Conservation (phyloP, 2,113 vertebrate genomes). For the human (Homo sapiens) region GRCh38 chr20:14401501-14402000, state of each 20-base stretch:
- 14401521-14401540: not conserved
- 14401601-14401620: slow-evolving; percentile 2
- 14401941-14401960: slow-evolving; percentile 74
- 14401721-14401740: not conserved
- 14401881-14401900: slow-evolving; percentile 73
- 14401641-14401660: slow-evolving; percentile 1
- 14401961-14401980: slow-evolving; percentile 68
- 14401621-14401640: slow-evolving; percentile 17
- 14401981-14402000: slow-evolving; percentile 77
- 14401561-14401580: not conserved
- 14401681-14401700: slow-evolving; percentile 33
- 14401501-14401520: slow-evolving; percentile 26
- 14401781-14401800: not conserved
- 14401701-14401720: not conserved
- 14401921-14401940: slow-evolving; percentile 79
- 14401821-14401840: slow-evolving; percentile 30
- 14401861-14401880: slow-evolving; percentile 33
- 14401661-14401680: not conserved
- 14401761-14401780: slow-evolving; percentile 25
- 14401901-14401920: slow-evolving; percentile 75
- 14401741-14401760: not conserved
- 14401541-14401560: slow-evolving; percentile 12
- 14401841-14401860: not conserved
- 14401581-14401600: not conserved
- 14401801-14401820: slow-evolving; percentile 39